Evolutionary conservation across 2,113 vertebrate species (phyloP), one percentile per base, ranked within the genome.

Genomic region (Malaclemys terrapin): DNA sequence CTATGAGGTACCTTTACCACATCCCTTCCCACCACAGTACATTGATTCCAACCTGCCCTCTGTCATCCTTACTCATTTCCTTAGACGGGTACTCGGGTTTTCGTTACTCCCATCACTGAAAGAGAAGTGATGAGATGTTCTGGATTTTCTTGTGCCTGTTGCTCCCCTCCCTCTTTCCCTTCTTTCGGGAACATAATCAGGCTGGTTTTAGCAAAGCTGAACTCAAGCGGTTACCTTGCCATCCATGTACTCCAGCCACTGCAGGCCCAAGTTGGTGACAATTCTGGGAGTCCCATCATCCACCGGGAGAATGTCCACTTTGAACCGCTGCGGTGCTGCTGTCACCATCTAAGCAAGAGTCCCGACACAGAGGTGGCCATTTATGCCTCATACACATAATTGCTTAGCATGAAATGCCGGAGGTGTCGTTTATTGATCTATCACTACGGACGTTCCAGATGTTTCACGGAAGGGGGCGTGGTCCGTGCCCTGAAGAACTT

Each of bases 231-330:
- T 97, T 96, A 99, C 99, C 99, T 99, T 99, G 97, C 98, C 98
- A 84, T 99, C 99, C 91, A 97, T 93, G 89, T 99, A 99, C 92
- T 99, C 99, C 96, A 99, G 97, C 99, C 99, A 99, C 96, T 99
- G 99, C 72, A 99, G 98, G 6, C 99, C 99, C 92, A 99, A 97
- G 97, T 99, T 99, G 96, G 99, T 99, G 95, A 99, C 96, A 7
- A 99, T 99, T 24, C 98, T 98, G 0, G 99, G 99, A 1, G 99
- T 99, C 6, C 99, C 99, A 0, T 99, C 98, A 25, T 99, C 99
- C 31, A 99, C 99, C 0, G 99, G 99, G 24, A 99, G 98, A 84
- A 99, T 98, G 12, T 99, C 99, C 29, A 99, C 98, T 91, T 96
- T 98, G 95, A 99, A 99, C 93, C 98, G 99, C 96, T 99, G 99